phyloP scores from a whole-genome alignment of 2,888 invertebrate species.

The Suillia variegata region DNA sequence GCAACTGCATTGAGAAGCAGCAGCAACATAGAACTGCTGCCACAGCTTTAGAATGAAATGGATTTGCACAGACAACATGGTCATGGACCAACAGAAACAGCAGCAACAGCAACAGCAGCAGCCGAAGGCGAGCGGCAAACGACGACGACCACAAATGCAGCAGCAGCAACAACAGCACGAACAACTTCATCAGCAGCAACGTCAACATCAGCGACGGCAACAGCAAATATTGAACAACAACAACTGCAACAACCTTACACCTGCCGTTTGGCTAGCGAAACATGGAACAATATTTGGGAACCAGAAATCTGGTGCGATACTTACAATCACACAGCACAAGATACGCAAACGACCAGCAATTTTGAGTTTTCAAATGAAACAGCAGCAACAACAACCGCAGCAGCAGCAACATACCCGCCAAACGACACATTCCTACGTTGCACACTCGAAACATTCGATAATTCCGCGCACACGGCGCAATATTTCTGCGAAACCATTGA shows the following conservation, averaged over 20 bases:
- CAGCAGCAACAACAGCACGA: constrained; percentile 16
- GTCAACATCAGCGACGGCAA: constrained; percentile 26
- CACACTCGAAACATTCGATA: constrained; percentile 46
- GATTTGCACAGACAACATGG: constrained; percentile 57
- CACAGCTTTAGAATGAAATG: constrained; percentile 61
- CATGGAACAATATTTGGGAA: constrained; percentile 40
- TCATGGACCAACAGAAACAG: constrained; percentile 50
- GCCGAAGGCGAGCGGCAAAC: constrained; percentile 14
- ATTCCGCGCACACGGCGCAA: constrained; percentile 35
- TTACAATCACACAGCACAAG: constrained; percentile 1
- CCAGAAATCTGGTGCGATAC: constrained; percentile 46
- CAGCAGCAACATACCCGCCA: constrained; percentile 15
- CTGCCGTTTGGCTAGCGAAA: constrained; percentile 43
- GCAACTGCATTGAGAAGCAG: constrained; percentile 12
- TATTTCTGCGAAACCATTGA: constrained; percentile 37
- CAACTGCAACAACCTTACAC: constrained; percentile 38
- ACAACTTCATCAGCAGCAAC: constrained; percentile 28
- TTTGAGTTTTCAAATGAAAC: constrained; percentile 15
- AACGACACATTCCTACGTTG: constrained; percentile 55
- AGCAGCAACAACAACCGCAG: constrained; percentile 13
- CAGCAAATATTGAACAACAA: constrained; percentile 23
- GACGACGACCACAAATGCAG: constrained; percentile 19
- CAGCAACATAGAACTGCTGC: constrained; percentile 16
- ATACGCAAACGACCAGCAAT: constrained; percentile 10
- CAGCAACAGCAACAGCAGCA: constrained; percentile 25